Conservation (phyloP, 1,140 invertebrate species). For the Tribolium castaneum region DNA sequence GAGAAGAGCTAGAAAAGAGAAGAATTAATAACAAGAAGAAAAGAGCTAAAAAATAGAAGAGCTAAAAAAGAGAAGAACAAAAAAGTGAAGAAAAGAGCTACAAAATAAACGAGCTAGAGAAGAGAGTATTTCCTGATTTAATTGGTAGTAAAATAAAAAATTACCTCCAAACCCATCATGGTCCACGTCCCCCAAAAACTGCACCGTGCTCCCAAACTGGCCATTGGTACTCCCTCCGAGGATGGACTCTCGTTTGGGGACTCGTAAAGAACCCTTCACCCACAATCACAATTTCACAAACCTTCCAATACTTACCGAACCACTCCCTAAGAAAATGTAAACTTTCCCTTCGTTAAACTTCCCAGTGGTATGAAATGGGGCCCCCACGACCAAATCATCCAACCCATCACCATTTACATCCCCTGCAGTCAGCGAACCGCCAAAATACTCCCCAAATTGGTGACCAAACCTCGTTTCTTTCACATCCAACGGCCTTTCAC, state of each 20-base stretch:
- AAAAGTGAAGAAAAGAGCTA: too few relatives aligned
- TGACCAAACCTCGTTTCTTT: slow-evolving; percentile 61
- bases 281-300: too few relatives aligned
- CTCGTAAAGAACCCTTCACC: slow-evolving; percentile 50
- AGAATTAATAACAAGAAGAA: too few relatives aligned
- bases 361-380: slow-evolving; percentile 68
- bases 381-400: slow-evolving; percentile 76
- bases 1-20: too few relatives aligned
- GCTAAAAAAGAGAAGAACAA: too few relatives aligned
- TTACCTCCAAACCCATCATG: slow-evolving; percentile 64
- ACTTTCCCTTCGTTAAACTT: slow-evolving; percentile 71
- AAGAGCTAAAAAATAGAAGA: too few relatives aligned
- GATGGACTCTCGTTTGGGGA: slow-evolving; percentile 51
- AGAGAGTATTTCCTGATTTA: too few relatives aligned
- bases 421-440: slow-evolving; percentile 68
- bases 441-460: slow-evolving; percentile 75
- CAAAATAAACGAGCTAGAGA: too few relatives aligned
- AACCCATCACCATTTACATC: slow-evolving; percentile 74
- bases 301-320: slow-evolving; percentile 52
- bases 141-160: too few relatives aligned
- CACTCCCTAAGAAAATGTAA: slow-evolving; percentile 67
- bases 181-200: slow-evolving; percentile 67
- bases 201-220: slow-evolving; percentile 65
- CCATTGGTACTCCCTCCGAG: slow-evolving; percentile 61
- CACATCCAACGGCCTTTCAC: slow-evolving; percentile 49